Percentiles rank a stretch among this genome's conserved stretches.
Conservation (phyloP, 1,140 invertebrate species). For the Megathymus violae region DNA sequence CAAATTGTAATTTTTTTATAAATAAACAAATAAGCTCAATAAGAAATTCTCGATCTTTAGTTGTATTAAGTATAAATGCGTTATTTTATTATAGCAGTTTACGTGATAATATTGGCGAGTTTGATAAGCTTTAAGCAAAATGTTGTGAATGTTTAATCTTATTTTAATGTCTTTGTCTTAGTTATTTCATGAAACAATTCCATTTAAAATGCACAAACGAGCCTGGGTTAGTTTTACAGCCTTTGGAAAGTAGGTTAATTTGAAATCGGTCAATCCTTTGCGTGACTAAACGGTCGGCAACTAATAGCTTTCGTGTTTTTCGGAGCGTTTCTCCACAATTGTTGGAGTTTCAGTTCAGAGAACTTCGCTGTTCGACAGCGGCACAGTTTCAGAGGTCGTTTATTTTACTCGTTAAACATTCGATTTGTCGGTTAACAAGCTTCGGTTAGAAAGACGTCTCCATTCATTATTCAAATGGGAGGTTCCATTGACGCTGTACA, state of each 20-base stretch:
- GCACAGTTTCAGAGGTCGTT: constrained; percentile 52
- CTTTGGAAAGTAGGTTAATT: constrained; percentile 62
- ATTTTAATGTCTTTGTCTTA: no score
- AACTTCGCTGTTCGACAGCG: constrained; percentile 48
- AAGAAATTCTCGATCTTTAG: no score
- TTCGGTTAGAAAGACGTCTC: constrained; percentile 55
- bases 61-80: no score
- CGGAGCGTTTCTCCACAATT: constrained; percentile 39
- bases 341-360: constrained; percentile 44
- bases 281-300: constrained; percentile 62
- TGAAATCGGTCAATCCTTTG: constrained; percentile 66
- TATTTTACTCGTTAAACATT: constrained; percentile 41
- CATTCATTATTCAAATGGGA: constrained; percentile 75
- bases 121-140: no score
- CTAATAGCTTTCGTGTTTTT: constrained; percentile 47
- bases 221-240: constrained; percentile 19
- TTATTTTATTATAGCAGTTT: no score
- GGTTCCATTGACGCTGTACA: constrained; percentile 52
- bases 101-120: no score
- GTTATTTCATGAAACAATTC: neutral
- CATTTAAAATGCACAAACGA: neutral
- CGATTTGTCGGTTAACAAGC: constrained; percentile 55
- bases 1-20: no score
- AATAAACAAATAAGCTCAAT: no score
- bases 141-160: no score